Conservation (phyloP, 2,888 invertebrate genomes). For the Linyphia triangularis region DNA sequence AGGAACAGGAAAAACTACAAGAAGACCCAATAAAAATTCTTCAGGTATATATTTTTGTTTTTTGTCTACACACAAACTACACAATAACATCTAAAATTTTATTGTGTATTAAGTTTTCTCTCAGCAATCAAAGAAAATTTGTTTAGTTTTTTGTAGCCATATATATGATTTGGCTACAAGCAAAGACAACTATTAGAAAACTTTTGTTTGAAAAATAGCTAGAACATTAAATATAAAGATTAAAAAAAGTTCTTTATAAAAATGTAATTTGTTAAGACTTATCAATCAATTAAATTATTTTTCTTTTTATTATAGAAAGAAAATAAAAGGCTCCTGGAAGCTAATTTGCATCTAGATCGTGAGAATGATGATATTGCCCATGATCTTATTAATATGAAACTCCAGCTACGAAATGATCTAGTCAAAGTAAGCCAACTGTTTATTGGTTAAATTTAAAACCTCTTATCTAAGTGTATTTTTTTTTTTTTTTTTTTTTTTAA, state of each 20-base stretch:
- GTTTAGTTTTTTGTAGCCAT: not conserved
- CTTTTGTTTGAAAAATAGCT: not conserved
- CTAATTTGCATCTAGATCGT: slow-evolving; percentile 82
- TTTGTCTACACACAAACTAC: not conserved
- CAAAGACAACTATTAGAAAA: too few species aligned
- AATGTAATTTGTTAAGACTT: too few species aligned
- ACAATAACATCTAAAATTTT: too few species aligned
- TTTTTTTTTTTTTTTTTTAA: not conserved
- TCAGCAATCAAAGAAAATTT: not conserved
- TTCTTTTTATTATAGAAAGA: slow-evolving; percentile 78
- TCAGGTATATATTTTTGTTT: slow-evolving; percentile 78
- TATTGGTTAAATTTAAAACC: too few species aligned
- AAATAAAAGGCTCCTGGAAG: slow-evolving; percentile 81
- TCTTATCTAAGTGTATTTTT: not conserved
- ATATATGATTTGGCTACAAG: too few species aligned
- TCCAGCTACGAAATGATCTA: slow-evolving; percentile 80
- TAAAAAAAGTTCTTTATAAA: too few species aligned
- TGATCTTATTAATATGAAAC: slow-evolving; percentile 82
- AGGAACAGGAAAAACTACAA: slow-evolving; percentile 82
- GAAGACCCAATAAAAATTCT: slow-evolving; percentile 82
- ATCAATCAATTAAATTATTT: too few species aligned
- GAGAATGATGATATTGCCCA: slow-evolving; percentile 84
- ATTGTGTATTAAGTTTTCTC: not conserved
- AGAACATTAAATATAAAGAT: not conserved
- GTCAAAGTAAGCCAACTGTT: slow-evolving; percentile 78